Percentiles rank a stretch among this genome's conserved stretches.
Conservation (phyloP, 2,113 vertebrate species). For the Zeus faber region DNA sequence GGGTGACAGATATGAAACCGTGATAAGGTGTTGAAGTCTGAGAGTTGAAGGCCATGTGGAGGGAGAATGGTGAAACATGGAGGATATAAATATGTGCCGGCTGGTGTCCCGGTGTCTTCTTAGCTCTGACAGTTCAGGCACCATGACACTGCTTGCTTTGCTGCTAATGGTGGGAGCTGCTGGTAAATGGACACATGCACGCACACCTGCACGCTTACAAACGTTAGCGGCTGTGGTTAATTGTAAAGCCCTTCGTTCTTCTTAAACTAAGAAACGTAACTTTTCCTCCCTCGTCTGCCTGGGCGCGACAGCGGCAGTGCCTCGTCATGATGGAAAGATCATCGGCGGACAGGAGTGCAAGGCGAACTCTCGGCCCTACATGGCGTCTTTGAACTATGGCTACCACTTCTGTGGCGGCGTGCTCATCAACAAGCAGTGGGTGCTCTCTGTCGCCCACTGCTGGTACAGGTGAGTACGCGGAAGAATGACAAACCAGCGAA, state of each 20-base stretch:
- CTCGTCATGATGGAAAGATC: constrained; percentile 54
- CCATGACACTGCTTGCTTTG: constrained; percentile 61
- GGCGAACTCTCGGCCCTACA: constrained; percentile 60
- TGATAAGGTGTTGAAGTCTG: too few relatives aligned
- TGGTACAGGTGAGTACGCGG: constrained; percentile 73
- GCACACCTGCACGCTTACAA: not conserved
- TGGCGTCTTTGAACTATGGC: constrained; percentile 72
- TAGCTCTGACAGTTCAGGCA: constrained; percentile 37
- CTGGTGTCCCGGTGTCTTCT: constrained; percentile 35
- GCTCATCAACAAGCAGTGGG: constrained; percentile 67
- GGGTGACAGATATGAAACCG: too few relatives aligned
- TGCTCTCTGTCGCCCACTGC: constrained; percentile 74
- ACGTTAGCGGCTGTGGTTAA: not conserved
- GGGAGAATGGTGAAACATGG: not conserved
- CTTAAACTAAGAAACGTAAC: too few relatives aligned
- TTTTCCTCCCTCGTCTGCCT: constrained; percentile 1
- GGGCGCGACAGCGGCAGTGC: constrained; percentile 55
- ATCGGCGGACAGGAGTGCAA: constrained; percentile 61
- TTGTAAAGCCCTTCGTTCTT: not conserved
- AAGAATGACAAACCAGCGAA: too few relatives aligned
- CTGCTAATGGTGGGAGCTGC: constrained; percentile 65
- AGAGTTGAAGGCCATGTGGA: too few relatives aligned
- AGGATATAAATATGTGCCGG: constrained; percentile 48
- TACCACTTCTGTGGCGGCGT: constrained; percentile 74
- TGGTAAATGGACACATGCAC: constrained; percentile 36